These are phyloP conservation scores for Microplitis mediator DNA, from an alignment of 1,140 invertebrate genomes.

Conservation along the genomic window DNA sequence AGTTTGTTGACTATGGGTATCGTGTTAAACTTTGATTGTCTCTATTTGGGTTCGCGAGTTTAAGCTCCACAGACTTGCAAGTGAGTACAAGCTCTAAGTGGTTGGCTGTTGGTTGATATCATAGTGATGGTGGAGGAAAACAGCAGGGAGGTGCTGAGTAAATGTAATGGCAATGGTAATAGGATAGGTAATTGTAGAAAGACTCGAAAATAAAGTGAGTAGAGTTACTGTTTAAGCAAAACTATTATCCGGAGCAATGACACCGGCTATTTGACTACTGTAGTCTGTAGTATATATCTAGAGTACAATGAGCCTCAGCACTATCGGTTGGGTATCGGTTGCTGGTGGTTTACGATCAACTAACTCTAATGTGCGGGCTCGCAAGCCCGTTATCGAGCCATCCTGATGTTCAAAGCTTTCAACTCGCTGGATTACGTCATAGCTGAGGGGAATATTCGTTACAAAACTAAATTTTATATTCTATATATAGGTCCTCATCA, in stretches of 20 bases:
- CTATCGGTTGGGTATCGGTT: constrained; percentile 14
- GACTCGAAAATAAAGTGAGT: too few species aligned
- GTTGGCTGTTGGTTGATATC: too few species aligned
- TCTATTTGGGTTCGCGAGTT: neutral
- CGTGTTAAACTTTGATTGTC: too few species aligned
- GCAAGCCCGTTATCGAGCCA: constrained; percentile 11
- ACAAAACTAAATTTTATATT: neutral
- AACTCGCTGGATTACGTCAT: neutral
- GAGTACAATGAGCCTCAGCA: neutral
- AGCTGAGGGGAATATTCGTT: neutral
- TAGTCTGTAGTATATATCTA: neutral
- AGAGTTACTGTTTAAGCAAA: too few species aligned
- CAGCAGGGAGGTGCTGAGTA: too few species aligned
- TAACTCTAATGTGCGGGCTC: constrained; percentile 26
- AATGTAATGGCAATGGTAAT: too few species aligned
- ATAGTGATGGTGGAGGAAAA: too few species aligned
- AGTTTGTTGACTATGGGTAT: too few species aligned
- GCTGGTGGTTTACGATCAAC: constrained; percentile 23
- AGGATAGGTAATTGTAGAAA: too few species aligned
- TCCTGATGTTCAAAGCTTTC: neutral
- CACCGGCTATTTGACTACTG: neutral
- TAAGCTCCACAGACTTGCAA: neutral
- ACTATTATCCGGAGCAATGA: too few species aligned
- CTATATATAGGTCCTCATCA: too few species aligned
- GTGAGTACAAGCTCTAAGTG: too few species aligned